Conservation (phyloP, 2,888 invertebrate species). For the Sphaerophoria rueppellii region DNA sequence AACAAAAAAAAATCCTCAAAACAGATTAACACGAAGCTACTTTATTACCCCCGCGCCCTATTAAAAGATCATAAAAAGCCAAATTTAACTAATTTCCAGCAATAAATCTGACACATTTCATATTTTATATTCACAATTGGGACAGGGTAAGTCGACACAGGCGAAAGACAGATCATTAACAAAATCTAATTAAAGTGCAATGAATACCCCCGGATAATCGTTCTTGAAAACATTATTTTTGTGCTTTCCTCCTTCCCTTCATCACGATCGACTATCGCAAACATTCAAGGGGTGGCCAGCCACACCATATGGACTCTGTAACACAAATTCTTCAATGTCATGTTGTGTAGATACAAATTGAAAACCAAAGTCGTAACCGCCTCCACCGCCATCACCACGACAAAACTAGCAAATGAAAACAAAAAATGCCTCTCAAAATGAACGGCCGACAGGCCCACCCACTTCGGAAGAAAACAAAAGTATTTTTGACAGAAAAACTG, state of each 20-base stretch:
- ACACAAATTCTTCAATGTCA: constrained; percentile 57
- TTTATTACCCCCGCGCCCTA: constrained; percentile 60
- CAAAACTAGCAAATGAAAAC: neutral
- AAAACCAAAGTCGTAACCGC: constrained; percentile 41
- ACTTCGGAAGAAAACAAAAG: constrained; percentile 17
- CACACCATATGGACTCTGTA: constrained; percentile 39
- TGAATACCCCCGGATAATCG: constrained; percentile 3
- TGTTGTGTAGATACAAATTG: constrained; percentile 37
- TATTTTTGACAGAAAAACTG: constrained; percentile 14
- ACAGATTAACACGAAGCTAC: constrained; percentile 58
- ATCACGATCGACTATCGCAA: constrained; percentile 10
- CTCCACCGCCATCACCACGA: constrained; percentile 13
- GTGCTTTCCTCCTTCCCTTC: neutral
- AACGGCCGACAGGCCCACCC: constrained; percentile 59
- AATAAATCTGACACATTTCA: constrained; percentile 52
- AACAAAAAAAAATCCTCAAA: constrained; percentile 5
- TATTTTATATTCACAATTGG: constrained; percentile 21
- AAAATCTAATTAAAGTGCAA: constrained; percentile 48
- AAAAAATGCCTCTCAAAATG: neutral
- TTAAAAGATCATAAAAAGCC: constrained; percentile 68
- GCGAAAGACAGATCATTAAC: constrained; percentile 52
- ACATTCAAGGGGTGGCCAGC: constrained; percentile 22
- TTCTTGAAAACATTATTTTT: constrained; percentile 22
- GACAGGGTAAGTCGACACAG: constrained; percentile 24
- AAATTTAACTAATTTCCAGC: constrained; percentile 69